These are phyloP conservation scores for Drosophila kuntzei DNA, from an alignment of 2,888 invertebrate genomes.

Conservation along the genomic window DNA sequence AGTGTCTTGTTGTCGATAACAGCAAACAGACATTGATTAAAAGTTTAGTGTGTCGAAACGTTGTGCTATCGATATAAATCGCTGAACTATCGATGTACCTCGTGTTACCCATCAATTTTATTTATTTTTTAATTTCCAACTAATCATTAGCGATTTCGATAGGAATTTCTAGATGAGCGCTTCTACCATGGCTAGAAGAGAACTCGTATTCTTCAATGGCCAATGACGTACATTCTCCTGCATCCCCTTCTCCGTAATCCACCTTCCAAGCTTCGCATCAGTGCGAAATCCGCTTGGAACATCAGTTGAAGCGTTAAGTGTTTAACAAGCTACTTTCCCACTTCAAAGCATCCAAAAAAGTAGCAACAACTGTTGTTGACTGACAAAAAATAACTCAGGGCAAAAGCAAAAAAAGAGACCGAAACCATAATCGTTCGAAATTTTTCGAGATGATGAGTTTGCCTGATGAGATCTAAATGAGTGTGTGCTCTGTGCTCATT, in stretches of 20 bases:
- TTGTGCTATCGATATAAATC: no score
- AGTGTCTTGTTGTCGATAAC: no score
- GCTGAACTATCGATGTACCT: no score
- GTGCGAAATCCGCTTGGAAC: slow-evolving; percentile 47
- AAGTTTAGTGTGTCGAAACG: no score
- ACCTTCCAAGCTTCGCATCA: neutral
- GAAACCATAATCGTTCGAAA: slow-evolving; percentile 27
- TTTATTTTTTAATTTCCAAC: slow-evolving; percentile 7
- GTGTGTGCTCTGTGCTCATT: slow-evolving; percentile 59
- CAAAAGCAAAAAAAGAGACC: slow-evolving; percentile 8
- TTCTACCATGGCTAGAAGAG: slow-evolving; percentile 1
- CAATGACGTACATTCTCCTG: slow-evolving; percentile 44
- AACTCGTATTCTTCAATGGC: slow-evolving; percentile 52
- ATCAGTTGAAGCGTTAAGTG: slow-evolving; percentile 69
- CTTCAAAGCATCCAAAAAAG: slow-evolving; percentile 64
- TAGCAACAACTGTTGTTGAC: slow-evolving; percentile 38
- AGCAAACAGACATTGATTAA: no score
- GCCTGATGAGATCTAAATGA: slow-evolving; percentile 51
- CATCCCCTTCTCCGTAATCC: neutral
- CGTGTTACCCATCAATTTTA: no score
- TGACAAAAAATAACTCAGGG: slow-evolving; percentile 11
- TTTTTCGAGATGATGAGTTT: slow-evolving; percentile 39
- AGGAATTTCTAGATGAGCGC: slow-evolving; percentile 36
- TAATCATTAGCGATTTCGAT: slow-evolving; percentile 12
- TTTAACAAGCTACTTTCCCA: slow-evolving; percentile 77